These are phyloP conservation scores for Choristoneura fumiferana DNA, from an alignment of 1,140 invertebrate genomes.

Conservation along the genomic window DNA sequence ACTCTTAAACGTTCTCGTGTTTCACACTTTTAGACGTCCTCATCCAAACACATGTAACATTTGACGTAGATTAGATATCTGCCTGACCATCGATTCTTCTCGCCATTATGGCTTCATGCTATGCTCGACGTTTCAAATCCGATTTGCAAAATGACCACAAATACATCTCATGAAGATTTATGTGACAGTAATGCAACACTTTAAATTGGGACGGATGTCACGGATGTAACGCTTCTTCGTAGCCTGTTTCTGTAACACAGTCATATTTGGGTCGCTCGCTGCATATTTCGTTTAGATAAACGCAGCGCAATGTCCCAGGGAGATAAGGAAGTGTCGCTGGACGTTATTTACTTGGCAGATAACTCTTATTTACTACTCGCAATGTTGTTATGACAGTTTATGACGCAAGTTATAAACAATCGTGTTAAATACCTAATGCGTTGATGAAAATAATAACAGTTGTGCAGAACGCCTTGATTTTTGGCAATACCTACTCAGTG, in stretches of 20 bases:
- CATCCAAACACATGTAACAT: too few relatives aligned
- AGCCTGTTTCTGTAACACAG: slow-evolving; percentile 13
- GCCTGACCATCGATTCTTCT: not conserved
- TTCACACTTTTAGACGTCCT: too few relatives aligned
- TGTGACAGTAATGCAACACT: slow-evolving; percentile 6
- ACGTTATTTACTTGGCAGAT: slow-evolving; percentile 16
- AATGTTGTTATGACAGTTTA: slow-evolving; percentile 8
- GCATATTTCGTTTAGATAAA: slow-evolving; percentile 8
- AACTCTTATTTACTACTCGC: slow-evolving; percentile 12
- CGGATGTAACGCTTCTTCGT: not conserved
- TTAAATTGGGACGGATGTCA: slow-evolving; percentile 7
- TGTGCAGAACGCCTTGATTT: too few relatives aligned
- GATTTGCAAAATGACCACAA: not conserved
- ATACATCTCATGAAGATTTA: slow-evolving; percentile 1
- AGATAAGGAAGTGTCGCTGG: slow-evolving; percentile 14
- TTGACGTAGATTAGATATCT: too few relatives aligned
- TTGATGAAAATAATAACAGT: too few relatives aligned
- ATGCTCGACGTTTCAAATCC: not conserved
- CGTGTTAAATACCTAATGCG: too few relatives aligned
- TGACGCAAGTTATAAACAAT: slow-evolving; percentile 1
- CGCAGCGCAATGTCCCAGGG: slow-evolving; percentile 1
- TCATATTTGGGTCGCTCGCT: slow-evolving; percentile 12
- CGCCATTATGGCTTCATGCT: not conserved
- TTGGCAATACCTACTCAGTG: too few relatives aligned
- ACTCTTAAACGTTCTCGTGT: too few relatives aligned